Conservation (phyloP, 2,888 invertebrate genomes). For the Strigamia transsilvanica region DNA sequence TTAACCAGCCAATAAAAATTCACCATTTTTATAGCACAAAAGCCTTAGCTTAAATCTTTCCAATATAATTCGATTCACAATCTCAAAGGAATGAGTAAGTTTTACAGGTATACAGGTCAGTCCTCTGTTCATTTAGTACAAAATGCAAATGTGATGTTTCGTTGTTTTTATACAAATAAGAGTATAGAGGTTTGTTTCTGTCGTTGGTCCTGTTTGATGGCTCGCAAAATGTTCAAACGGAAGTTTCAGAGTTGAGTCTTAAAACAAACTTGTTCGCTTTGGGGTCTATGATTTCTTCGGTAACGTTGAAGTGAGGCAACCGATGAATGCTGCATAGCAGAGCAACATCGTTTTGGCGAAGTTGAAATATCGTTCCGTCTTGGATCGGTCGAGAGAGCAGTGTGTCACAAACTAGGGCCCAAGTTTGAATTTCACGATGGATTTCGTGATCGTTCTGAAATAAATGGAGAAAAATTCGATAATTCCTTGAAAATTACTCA, state of each 20-base stretch:
- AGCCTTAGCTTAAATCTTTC: conserved; percentile 6
- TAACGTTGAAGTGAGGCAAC: conserved; percentile 92
- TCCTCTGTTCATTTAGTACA: neutral
- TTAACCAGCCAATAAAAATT: conserved; percentile 1
- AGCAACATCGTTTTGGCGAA: conserved; percentile 91
- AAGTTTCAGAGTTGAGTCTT: conserved; percentile 93
- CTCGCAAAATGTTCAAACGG: conserved; percentile 71
- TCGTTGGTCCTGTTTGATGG: neutral
- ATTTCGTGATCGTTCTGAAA: conserved; percentile 77
- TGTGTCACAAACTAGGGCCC: conserved; percentile 95
- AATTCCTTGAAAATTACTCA: too few species aligned
- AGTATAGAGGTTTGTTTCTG: neutral
- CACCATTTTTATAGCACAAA: conserved; percentile 22
- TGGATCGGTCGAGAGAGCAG: conserved; percentile 85
- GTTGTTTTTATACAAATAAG: conserved; percentile 27
- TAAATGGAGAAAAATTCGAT: conserved; percentile 51
- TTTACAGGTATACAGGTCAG: conserved; percentile 10
- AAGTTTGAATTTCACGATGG: conserved; percentile 82
- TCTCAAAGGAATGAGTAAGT: neutral
- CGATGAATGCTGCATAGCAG: conserved; percentile 84
- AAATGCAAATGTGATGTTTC: neutral
- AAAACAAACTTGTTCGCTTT: conserved; percentile 95
- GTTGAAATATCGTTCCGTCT: conserved; percentile 85
- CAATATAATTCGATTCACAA: conserved; percentile 4
- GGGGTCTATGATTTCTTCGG: conserved; percentile 95